Evolutionary conservation across 2,888 invertebrate genomes (phyloP).

Genomic region (Apamea anceps): DNA sequence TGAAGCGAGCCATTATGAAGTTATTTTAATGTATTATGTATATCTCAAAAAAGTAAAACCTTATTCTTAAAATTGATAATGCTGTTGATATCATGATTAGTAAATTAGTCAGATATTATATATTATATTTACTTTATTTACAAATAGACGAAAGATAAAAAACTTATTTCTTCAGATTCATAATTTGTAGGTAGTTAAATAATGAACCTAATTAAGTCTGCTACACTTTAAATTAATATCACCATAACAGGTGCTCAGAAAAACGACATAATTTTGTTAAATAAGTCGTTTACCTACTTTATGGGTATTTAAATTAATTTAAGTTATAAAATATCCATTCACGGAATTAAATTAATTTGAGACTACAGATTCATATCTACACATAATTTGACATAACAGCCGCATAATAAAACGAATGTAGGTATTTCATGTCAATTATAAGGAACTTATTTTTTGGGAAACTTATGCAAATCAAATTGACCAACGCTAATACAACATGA

Average conservation of each 20-base stretch:
- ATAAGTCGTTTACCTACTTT: constrained; percentile 32
- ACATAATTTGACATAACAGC: constrained; percentile 4
- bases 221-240: constrained; percentile 31
- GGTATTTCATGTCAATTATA: constrained; percentile 4
- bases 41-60: not conserved
- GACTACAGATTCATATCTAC: not conserved
- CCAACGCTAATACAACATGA: constrained; percentile 15
- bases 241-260: constrained; percentile 30
- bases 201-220: constrained; percentile 22
- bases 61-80: not conserved
- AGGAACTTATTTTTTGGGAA: not conserved
- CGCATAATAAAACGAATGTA: not conserved
- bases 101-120: too few relatives aligned
- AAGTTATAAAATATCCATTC: constrained; percentile 26
- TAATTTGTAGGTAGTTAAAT: constrained; percentile 36
- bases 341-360: constrained; percentile 1
- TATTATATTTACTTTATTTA: not conserved
- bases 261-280: constrained; percentile 10
- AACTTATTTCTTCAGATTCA: not conserved
- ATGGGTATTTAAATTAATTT: constrained; percentile 26
- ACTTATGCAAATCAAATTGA: constrained; percentile 31
- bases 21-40: not conserved
- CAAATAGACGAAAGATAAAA: not conserved
- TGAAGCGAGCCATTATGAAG: not conserved
- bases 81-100: not conserved